These are phyloP conservation scores for Antedon mediterranea DNA, from an alignment of 53 echinoderm and acorn worm species.

Conservation along the genomic window DNA sequence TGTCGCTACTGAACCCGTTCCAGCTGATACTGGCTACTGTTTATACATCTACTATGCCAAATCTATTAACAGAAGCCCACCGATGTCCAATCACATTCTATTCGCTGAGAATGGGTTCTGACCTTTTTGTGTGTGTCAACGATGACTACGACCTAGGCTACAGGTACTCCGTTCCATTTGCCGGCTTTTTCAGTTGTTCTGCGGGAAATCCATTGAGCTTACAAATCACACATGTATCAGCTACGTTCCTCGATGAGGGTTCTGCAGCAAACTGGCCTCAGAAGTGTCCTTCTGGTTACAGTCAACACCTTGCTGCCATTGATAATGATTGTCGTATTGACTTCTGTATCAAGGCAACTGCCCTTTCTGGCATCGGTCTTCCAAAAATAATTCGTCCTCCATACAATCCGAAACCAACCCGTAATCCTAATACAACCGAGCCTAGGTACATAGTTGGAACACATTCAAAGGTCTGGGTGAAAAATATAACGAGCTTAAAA, in stretches of 20 bases:
- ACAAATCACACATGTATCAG: background rate
- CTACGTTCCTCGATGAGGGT: slow-evolving; percentile 4
- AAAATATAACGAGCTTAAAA: background rate
- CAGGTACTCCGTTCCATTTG: slow-evolving; percentile 22
- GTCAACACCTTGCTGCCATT: slow-evolving; percentile 22
- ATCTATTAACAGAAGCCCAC: slow-evolving; percentile 16
- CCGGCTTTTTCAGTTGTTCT: slow-evolving; percentile 30
- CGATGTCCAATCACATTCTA: slow-evolving; percentile 24
- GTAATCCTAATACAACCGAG: background rate
- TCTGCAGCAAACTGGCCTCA: slow-evolving; percentile 23
- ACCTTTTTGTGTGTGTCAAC: slow-evolving; percentile 28
- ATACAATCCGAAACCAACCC: slow-evolving; percentile 6
- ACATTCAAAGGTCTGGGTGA: background rate
- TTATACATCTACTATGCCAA: slow-evolving; percentile 12
- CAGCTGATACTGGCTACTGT: slow-evolving; percentile 25
- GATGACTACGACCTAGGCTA: slow-evolving; percentile 28
- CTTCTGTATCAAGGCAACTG: slow-evolving; percentile 24
- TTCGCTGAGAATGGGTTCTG: slow-evolving; percentile 12
- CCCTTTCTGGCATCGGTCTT: slow-evolving; percentile 4
- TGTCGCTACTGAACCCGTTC: slow-evolving; percentile 7
- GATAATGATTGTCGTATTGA: slow-evolving; percentile 22
- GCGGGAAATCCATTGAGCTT: slow-evolving; percentile 20
- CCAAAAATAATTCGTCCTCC: slow-evolving; percentile 6
- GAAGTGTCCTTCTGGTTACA: slow-evolving; percentile 23
- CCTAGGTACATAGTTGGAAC: background rate